These are phyloP conservation scores for Progne subis DNA, from an alignment of 2,113 vertebrate species.

Conservation along the genomic window DNA sequence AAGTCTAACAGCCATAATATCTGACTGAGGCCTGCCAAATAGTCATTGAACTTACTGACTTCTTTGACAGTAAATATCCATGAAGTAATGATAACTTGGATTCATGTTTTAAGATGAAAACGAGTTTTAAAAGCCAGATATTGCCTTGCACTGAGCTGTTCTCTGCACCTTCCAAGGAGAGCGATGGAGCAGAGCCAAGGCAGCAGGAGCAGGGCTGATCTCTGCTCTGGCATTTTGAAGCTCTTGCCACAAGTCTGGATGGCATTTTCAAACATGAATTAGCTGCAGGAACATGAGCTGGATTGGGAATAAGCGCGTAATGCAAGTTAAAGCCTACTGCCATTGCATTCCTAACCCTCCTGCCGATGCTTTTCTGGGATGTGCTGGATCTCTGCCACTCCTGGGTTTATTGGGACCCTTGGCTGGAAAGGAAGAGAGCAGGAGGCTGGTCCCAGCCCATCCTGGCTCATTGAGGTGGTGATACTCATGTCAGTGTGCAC, in stretches of 20 bases:
- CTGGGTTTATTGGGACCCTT: too few species aligned
- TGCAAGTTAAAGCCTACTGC: background rate
- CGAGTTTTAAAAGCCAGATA: background rate
- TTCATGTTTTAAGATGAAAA: background rate
- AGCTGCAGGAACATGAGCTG: background rate
- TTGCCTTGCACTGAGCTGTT: background rate
- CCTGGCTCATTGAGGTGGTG: rapidly evolving
- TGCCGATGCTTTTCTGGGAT: background rate
- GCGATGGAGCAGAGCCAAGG: rapidly evolving
- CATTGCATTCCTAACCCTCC: background rate
- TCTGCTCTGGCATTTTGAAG: background rate
- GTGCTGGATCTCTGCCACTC: background rate
- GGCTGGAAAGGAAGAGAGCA: background rate
- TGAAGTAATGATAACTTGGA: background rate
- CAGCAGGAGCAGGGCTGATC: background rate
- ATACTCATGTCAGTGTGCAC: rapidly evolving
- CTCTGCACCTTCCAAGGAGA: background rate
- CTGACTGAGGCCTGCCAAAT: background rate
- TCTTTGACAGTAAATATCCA: background rate
- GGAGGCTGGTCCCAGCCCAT: background rate
- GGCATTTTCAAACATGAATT: background rate
- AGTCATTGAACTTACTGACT: background rate
- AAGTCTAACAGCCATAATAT: background rate
- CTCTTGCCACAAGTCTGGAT: background rate
- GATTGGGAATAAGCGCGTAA: background rate